Base-by-base conservation (phyloP, 1,140 invertebrate genomes). In the Drosophila rufa region DNA sequence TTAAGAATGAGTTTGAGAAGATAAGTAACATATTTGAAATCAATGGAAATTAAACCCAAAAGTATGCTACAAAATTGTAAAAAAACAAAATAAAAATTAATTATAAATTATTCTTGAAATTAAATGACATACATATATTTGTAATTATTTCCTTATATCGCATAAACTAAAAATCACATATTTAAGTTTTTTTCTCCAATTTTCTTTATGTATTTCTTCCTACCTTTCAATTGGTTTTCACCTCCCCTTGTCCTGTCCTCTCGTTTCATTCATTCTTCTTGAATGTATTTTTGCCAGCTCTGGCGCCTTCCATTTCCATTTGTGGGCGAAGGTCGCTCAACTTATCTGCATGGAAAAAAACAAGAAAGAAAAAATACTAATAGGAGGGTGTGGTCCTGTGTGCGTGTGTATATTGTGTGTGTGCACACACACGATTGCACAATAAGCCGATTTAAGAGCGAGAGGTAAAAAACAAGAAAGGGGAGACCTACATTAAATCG, bases 301-400 rank as follows among this genome's bases (percentile, higher is more conserved):
- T 65, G 51, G 43, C 4, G 55, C 43, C 47, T 47, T 58, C 30
- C 60, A 38, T 43, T 42, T 77, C 61, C 47, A 55, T 90, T 90
- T 90, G 78, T 90, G 85, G 85, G 85, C 85, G 69, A 90, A 91
- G 85, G 85, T 90, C 85, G 79, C 56, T 65, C 68, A 90, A 90
- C 82, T 84, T 89, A 87, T 87, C 84, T 89, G 77, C 80, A 83
- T 80, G 73, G 69, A 62, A 64, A 68, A 81, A 59, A 67, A 51
- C 53, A 55, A 64, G 12, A 12, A 36, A 57, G 36, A 40, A 50
- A 33, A 66, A 71, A 74, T 84, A 78, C 68, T 40, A 68, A 68
- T 46, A 60, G 70, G 70, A 67, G 79, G 30, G 67, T 48, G 69
- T 80, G 65, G 64, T 47, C 46, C 48, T 46, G 45, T 68, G 58